phyloP scores from a whole-genome alignment of 2,797 vertebrate species.

The Tachyglossus aculeatus region DNA sequence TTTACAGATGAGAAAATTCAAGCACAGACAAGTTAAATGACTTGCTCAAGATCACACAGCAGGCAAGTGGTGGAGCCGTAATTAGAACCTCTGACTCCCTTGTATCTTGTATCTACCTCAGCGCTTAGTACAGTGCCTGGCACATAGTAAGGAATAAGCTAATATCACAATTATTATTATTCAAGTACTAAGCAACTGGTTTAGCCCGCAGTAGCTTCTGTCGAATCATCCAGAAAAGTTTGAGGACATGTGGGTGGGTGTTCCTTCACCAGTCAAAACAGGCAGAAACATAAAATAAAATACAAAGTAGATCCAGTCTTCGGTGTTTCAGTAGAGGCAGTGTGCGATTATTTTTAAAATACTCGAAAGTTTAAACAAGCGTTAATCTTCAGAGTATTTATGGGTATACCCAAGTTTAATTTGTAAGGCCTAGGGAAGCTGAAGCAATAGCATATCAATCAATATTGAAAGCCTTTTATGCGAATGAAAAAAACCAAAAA shows the following conservation, averaged over 20 bases:
- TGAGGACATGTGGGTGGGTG: constrained; percentile 30
- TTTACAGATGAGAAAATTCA: too few species aligned
- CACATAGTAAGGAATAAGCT: too few species aligned
- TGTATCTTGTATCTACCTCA: too few species aligned
- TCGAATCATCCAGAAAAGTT: constrained; percentile 22
- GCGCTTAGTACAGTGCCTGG: too few species aligned
- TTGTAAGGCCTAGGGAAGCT: constrained; percentile 45
- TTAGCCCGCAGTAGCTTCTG: constrained; percentile 28
- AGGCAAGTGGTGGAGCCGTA: too few species aligned
- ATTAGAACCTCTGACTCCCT: too few species aligned
- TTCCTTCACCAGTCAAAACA: constrained; percentile 26
- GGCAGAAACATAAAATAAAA: constrained; percentile 34
- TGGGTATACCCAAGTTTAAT: constrained; percentile 61
- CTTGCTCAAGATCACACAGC: too few species aligned
- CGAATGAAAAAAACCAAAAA: constrained; percentile 8
- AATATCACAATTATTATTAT: too few species aligned
- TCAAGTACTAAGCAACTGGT: not conserved
- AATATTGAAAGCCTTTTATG: constrained; percentile 4
- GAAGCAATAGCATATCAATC: constrained; percentile 33
- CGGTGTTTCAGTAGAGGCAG: constrained; percentile 61
- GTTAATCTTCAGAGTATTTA: constrained; percentile 60
- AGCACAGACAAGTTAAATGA: too few species aligned
- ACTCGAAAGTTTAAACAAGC: constrained; percentile 55
- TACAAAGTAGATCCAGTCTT: constrained; percentile 30
- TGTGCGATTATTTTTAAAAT: constrained; percentile 55